These are phyloP conservation scores for Scaptomyza pallida DNA, from an alignment of 1,140 invertebrate species.

Conservation along the genomic window DNA sequence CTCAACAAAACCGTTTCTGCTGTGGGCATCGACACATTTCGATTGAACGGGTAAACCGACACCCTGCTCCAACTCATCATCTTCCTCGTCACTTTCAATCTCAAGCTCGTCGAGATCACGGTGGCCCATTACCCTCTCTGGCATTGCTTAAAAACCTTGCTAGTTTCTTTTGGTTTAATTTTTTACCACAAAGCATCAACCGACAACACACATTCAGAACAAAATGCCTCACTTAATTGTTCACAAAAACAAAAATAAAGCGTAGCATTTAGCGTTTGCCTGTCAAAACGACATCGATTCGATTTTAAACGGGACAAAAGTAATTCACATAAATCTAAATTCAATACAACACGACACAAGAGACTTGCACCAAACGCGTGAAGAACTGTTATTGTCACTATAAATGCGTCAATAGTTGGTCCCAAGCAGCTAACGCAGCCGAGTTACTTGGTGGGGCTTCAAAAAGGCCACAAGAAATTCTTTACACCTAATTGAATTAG, in stretches of 20 bases:
- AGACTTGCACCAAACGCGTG: constrained; percentile 78
- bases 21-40: constrained; percentile 25
- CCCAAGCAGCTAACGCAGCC: constrained; percentile 18
- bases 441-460: constrained; percentile 56
- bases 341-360: constrained; percentile 3
- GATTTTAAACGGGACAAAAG: not conserved
- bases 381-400: constrained; percentile 70
- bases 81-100: constrained; percentile 78
- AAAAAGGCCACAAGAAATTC: constrained; percentile 51
- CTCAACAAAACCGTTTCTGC: not conserved
- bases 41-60: constrained; percentile 69
- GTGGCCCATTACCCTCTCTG: constrained; percentile 68
- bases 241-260: constrained; percentile 8
- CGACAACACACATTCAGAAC: constrained; percentile 1
- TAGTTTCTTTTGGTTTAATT: not conserved
- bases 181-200: not conserved
- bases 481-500: constrained; percentile 69
- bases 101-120: constrained; percentile 79
- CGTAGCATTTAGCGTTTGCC: not conserved
- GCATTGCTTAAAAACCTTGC: constrained; percentile 45
- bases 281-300: not conserved
- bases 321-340: not conserved
- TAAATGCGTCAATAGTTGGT: constrained; percentile 30
- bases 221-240: constrained; percentile 13
- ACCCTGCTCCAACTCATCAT: constrained; percentile 74